Evolutionary conservation across 2,797 vertebrate species (phyloP), one percentile per base, ranked within the genome.

Genomic region (Tadarida brasiliensis): DNA sequence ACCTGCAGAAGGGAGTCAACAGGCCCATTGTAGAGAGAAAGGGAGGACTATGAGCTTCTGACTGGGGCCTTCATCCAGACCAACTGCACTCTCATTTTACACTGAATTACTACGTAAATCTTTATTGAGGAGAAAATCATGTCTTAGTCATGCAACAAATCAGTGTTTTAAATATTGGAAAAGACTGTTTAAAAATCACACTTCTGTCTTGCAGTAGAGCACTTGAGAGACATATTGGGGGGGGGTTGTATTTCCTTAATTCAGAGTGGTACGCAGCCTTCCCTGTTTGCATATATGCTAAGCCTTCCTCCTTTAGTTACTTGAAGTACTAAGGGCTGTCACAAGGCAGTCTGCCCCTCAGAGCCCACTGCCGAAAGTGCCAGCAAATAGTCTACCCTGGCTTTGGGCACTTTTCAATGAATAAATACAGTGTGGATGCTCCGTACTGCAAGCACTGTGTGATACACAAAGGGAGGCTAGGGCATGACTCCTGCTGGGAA

Each of bases 121-220:
- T 88, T 68, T 73, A 63, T 57, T 82, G 47, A 87, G 28, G 57
- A 73, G 71, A 90, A 83, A 68, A 83, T 24, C 20, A 20, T 30
- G 15, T 82, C 30, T 77, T 9, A 9, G 2, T 19, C 68, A 17
- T 54, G 28, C 54, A 94, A 78, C 16, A 51, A 76, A 51, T 76
- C 35, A 8, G 4, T 63, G 17, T 44, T 81, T 63, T 65, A 68
- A 49, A 44, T 77, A 33, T 30, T 24, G 20, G 30, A 63, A 57
- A 57, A 57, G 39, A 12, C 12, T 93, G 9, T 26, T 39, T 19
- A n/a, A 5, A 5, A 16, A 84, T 49, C 54, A 22, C 11, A 89
- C 30, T 76, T 86, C 47, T 70, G 57, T 16, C 17, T 84, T 67
- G 33, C 1, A 56, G 81, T 28, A 89, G n/a, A 57, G 59, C 12